Conservation (phyloP, 30 jellyfish, hydroid and myxozoan genomes). For the Aurelia aurita complex sp. Pacific region DNA sequence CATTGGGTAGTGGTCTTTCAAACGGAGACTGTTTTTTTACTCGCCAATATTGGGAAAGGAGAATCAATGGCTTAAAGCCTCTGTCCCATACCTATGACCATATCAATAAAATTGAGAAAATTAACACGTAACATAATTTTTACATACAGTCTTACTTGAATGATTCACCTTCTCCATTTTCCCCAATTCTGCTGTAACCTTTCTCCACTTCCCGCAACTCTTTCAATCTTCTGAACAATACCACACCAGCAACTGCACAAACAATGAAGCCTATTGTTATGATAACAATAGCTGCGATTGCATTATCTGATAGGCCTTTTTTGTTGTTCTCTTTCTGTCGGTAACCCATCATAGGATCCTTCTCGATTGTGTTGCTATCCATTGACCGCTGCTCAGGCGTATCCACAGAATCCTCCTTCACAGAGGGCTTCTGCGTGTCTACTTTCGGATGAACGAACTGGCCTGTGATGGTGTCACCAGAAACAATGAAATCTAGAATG, state of each 20-base stretch:
- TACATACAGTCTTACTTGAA: conserved; percentile 10
- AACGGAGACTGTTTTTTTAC: too few species aligned
- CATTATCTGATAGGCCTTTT: conserved; percentile 74
- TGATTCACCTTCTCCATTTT: conserved; percentile 47
- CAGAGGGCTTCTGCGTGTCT: conserved; percentile 16
- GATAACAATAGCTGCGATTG: conserved; percentile 93
- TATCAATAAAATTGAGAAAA: too few species aligned
- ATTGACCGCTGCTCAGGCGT: conserved; percentile 71
- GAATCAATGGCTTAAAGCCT: too few species aligned
- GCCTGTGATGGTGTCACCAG: conserved; percentile 71
- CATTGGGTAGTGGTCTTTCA: too few species aligned
- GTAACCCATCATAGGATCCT: conserved; percentile 21
- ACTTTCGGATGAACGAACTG: conserved; percentile 62
- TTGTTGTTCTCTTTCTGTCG: conserved; percentile 39
- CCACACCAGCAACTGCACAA: conserved; percentile 95
- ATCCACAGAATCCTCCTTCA: conserved; percentile 52
- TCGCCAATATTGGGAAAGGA: too few species aligned
- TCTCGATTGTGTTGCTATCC: conserved; percentile 23
- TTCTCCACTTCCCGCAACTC: conserved; percentile 89
- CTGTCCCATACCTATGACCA: too few species aligned
- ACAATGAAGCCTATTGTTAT: conserved; percentile 86
- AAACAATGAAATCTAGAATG: conserved; percentile 67
- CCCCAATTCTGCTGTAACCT: conserved; percentile 78
- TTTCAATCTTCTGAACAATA: conserved; percentile 80
- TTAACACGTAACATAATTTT: too few species aligned